phyloP scores from a whole-genome alignment of 2,888 invertebrate genomes.

The Aethes cnicana region DNA sequence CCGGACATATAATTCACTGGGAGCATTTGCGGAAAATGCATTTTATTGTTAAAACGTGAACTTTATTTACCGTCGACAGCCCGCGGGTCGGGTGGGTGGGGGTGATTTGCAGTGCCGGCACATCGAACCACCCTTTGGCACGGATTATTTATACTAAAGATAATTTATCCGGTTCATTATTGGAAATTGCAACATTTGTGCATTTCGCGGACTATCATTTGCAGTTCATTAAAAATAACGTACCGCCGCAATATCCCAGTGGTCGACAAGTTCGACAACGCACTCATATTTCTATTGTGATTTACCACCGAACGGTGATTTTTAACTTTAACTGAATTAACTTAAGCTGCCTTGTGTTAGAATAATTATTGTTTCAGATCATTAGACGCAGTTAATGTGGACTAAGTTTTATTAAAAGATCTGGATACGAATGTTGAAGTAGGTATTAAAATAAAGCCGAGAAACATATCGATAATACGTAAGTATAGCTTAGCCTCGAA shows the following conservation, averaged over 20 bases:
- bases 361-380: too few species aligned
- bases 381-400: too few species aligned
- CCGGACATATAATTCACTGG: slow-evolving; percentile 77
- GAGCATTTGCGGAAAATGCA: slow-evolving; percentile 83
- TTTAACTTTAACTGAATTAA: not conserved
- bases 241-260: slow-evolving; percentile 34
- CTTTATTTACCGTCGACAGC: slow-evolving; percentile 81
- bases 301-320: slow-evolving; percentile 1
- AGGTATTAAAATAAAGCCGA: too few species aligned
- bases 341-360: too few species aligned
- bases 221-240: slow-evolving; percentile 74
- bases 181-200: slow-evolving; percentile 78
- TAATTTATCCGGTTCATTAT: slow-evolving; percentile 80
- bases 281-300: slow-evolving; percentile 9
- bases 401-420: too few species aligned
- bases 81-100: slow-evolving; percentile 58
- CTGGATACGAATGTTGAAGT: too few species aligned
- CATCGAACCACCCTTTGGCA: slow-evolving; percentile 79
- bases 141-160: slow-evolving; percentile 81
- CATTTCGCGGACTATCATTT: slow-evolving; percentile 72
- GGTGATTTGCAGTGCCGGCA: slow-evolving; percentile 78
- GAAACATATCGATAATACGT: too few species aligned
- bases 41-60: slow-evolving; percentile 83
- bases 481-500: too few species aligned
- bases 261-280: slow-evolving; percentile 5